phyloP scores from a whole-genome alignment of 37 sponge, comb jelly and placozoan genomes.

The Spongilla lacustris region DNA sequence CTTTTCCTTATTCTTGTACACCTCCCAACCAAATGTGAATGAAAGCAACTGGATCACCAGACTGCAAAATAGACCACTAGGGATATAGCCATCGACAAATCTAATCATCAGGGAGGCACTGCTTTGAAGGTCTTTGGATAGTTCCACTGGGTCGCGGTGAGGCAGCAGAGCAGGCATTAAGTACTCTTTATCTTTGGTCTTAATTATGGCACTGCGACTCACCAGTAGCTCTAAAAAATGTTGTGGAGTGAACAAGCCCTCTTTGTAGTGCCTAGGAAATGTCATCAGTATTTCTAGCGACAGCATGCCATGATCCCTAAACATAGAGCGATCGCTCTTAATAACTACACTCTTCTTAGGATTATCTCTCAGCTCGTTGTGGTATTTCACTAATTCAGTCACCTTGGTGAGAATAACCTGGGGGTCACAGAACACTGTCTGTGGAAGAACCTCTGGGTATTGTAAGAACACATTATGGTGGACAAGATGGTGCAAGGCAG shows the following conservation, averaged over 20 bases:
- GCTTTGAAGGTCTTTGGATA: too few relatives aligned
- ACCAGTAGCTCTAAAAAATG: background rate
- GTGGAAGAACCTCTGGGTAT: conserved; percentile 3
- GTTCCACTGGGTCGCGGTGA: too few relatives aligned
- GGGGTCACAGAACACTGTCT: conserved; percentile 1
- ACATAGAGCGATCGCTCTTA: background rate
- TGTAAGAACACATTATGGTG: conserved; percentile 7
- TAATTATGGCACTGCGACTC: background rate
- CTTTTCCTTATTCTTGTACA: too few relatives aligned
- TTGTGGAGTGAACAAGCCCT: background rate
- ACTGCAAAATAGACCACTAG: too few relatives aligned
- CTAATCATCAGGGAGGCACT: too few relatives aligned
- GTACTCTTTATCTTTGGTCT: background rate
- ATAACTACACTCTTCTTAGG: background rate
- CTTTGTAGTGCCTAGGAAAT: background rate
- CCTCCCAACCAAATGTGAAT: too few relatives aligned
- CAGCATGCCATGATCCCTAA: conserved; percentile 16
- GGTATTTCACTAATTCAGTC: conserved; percentile 1
- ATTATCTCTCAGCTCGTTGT: background rate
- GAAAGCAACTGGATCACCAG: too few relatives aligned
- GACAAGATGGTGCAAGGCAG: background rate
- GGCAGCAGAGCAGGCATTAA: conserved; percentile 7
- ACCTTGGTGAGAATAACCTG: conserved; percentile 7
- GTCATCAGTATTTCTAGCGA: background rate
- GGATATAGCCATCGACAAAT: too few relatives aligned